phyloP scores from a whole-genome alignment of 2,113 vertebrate genomes.

The Tragulus kanchil region DNA sequence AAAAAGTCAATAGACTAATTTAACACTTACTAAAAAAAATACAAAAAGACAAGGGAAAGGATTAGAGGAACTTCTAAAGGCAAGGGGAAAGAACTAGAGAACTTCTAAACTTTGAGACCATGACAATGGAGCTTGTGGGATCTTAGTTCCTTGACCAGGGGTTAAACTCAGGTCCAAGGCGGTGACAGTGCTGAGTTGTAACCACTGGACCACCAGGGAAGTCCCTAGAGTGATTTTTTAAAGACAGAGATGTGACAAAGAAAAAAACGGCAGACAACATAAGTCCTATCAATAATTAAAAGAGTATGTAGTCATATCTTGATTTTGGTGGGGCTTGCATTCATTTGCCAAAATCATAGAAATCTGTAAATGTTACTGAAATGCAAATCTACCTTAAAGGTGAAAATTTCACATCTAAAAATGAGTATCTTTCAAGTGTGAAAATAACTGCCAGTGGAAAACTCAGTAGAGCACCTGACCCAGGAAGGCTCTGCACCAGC shows the following conservation, averaged over 20 bases:
- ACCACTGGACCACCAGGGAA: neutral
- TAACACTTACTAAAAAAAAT: neutral
- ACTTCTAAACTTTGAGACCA: neutral
- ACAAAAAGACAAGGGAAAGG: neutral
- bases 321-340: neutral
- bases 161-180: neutral
- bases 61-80: neutral
- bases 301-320: neutral
- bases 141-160: neutral
- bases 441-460: neutral
- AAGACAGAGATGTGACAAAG: neutral
- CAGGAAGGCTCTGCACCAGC: neutral
- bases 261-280: neutral
- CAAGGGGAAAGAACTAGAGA: neutral
- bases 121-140: neutral
- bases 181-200: neutral
- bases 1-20: neutral
- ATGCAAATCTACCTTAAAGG: neutral
- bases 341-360: neutral
- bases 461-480: neutral
- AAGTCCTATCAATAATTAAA: neutral
- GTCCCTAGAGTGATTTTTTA: neutral
- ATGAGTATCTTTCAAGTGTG: neutral
- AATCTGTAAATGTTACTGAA: neutral
- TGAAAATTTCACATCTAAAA: neutral